Evolutionary conservation across 2,888 invertebrate species (phyloP).

Genomic region (Drosophila demipolita): DNA sequence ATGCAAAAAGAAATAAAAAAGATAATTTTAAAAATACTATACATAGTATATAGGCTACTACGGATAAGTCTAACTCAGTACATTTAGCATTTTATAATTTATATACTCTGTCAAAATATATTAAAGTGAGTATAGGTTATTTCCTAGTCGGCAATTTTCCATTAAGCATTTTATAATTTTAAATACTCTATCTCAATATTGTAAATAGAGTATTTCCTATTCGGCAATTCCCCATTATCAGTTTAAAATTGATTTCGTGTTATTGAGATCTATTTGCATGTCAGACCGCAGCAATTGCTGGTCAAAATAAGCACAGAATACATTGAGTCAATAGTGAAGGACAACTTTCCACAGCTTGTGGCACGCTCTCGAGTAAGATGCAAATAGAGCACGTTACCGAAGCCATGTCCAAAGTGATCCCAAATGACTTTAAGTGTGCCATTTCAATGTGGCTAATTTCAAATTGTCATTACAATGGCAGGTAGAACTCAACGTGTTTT

Average conservation of each 20-base stretch:
- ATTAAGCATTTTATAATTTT: background rate
- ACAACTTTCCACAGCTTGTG: conserved; percentile 8
- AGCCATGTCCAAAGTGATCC: background rate
- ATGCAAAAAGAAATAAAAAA: background rate
- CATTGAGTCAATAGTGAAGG: background rate
- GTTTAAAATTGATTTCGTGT: background rate
- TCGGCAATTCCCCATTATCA: background rate
- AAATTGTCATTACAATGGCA: background rate
- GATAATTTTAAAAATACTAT: background rate
- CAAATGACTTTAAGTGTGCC: background rate
- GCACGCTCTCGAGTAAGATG: conserved; percentile 16
- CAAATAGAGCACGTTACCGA: conserved; percentile 7
- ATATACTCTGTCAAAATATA: background rate
- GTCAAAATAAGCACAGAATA: conserved; percentile 1
- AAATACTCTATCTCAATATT: background rate
- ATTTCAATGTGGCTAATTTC: background rate
- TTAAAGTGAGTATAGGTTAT: too few relatives aligned
- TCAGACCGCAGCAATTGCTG: background rate
- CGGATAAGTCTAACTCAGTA: background rate
- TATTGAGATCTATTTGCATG: background rate
- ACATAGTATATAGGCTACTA: background rate
- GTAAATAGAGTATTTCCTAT: too few relatives aligned
- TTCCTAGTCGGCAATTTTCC: too few relatives aligned
- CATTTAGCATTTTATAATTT: background rate
- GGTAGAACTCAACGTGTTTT: conserved; percentile 15